phyloP scores from a whole-genome alignment of 2,888 invertebrate species.

The Agrotis segetum region DNA sequence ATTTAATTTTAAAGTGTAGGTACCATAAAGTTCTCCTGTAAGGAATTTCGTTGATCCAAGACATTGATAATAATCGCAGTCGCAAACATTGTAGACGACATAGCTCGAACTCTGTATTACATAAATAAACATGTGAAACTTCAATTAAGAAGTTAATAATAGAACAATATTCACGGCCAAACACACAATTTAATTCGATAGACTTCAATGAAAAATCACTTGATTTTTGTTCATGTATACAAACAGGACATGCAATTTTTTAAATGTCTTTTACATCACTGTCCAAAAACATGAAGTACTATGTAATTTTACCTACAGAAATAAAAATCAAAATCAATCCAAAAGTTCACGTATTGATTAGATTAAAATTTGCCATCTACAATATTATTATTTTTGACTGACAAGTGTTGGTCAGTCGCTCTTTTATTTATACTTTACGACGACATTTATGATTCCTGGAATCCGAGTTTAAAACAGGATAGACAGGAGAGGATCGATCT shows the following conservation, averaged over 20 bases:
- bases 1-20: background rate
- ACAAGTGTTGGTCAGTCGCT: background rate
- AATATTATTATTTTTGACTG: background rate
- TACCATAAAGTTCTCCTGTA: background rate
- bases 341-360: constrained; percentile 3
- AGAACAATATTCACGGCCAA: constrained; percentile 13
- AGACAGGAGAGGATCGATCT: background rate
- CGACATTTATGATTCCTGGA: too few species aligned
- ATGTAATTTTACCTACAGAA: background rate
- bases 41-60: background rate
- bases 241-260: background rate
- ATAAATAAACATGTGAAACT: constrained; percentile 13
- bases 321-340: background rate
- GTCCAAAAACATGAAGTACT: background rate
- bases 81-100: constrained; percentile 4
- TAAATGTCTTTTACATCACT: too few species aligned
- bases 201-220: background rate
- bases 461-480: background rate
- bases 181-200: background rate
- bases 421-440: background rate
- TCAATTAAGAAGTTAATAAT: constrained; percentile 9
- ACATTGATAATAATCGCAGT: background rate
- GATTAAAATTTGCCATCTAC: background rate
- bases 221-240: background rate
- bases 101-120: constrained; percentile 3